Conservation (phyloP, 1,140 invertebrate genomes). For the Macrocentrus cingulum region DNA sequence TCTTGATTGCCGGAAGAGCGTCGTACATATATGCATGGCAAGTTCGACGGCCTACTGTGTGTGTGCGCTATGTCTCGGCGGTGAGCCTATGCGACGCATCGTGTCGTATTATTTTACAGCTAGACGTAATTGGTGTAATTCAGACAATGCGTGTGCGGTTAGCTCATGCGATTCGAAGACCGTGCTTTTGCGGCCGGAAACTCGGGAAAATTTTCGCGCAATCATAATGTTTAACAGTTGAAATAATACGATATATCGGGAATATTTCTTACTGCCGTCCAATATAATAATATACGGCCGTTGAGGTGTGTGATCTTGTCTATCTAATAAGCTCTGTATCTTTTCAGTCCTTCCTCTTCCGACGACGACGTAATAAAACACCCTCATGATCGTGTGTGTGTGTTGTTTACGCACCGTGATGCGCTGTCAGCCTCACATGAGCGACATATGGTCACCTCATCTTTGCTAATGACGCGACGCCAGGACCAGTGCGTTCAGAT, state of each 20-base stretch:
- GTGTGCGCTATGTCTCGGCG: not conserved
- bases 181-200: constrained; percentile 11
- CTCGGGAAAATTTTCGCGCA: not conserved
- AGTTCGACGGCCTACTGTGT: constrained; percentile 21
- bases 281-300: too few relatives aligned
- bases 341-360: too few relatives aligned
- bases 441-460: constrained; percentile 23
- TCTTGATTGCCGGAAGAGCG: constrained; percentile 8
- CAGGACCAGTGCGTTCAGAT: constrained; percentile 18
- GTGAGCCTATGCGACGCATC: not conserved
- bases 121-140: constrained; percentile 31
- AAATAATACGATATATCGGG: too few relatives aligned
- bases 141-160: constrained; percentile 28
- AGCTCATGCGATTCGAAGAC: constrained; percentile 39
- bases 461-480: constrained; percentile 13
- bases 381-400: not conserved
- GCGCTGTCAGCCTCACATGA: not conserved
- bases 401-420: constrained; percentile 1
- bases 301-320: too few relatives aligned
- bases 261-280: too few relatives aligned
- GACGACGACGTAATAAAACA: too few relatives aligned
- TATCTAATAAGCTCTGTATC: too few relatives aligned
- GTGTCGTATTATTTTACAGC: constrained; percentile 26
- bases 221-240: not conserved
- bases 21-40: not conserved